Evolutionary conservation across 2,113 vertebrate species (phyloP), one percentile per base, ranked within the genome.

Genomic region (Podarcis cretensis): DNA sequence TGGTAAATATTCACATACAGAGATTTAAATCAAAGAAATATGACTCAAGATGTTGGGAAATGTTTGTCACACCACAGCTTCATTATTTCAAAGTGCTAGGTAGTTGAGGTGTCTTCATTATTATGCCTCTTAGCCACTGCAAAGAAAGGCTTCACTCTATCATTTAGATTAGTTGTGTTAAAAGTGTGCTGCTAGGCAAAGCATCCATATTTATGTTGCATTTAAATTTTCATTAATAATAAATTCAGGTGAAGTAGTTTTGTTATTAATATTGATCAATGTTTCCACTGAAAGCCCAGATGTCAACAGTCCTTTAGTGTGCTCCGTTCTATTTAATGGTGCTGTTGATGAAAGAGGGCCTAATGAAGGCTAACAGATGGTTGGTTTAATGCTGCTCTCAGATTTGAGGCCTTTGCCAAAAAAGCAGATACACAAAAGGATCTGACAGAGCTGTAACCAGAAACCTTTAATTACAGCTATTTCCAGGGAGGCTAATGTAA

Each of bases 281-380:
- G n/a, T 94, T 97, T 92, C 95, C 91, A 91, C 85, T 94, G 96
- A 96, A 97, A 96, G 91, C 94, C 93, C 96, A 96, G 96, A 97
- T 97, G 95, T 96, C 96, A 96, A 92, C 90, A 78, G 92, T 96
- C 96, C 94, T 93, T 84, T 91, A 95, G 91, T 76, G 87, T 79
- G 86, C 93, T 96, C 92, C 88, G 86, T 96, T 96, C 92, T 96
- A 96, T 96, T 96, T 97, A 97, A 97, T 97, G 96, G 94, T 92
- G 89, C 75, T 94, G 94, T 94, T 96, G 96, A 96, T 96, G 94
- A 97, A 95, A 93, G 94, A 95, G 90, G 95, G 92, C 87, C 94
- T 97, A 97, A 97, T 97, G 96, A 97, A 97, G 95, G 95, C 95
- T 96, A 97, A 94, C 97, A 98, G 97, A 97, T 98, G 97, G 97